phyloP scores from a whole-genome alignment of 1,140 invertebrate species.

The Zaprionus vittiger region DNA sequence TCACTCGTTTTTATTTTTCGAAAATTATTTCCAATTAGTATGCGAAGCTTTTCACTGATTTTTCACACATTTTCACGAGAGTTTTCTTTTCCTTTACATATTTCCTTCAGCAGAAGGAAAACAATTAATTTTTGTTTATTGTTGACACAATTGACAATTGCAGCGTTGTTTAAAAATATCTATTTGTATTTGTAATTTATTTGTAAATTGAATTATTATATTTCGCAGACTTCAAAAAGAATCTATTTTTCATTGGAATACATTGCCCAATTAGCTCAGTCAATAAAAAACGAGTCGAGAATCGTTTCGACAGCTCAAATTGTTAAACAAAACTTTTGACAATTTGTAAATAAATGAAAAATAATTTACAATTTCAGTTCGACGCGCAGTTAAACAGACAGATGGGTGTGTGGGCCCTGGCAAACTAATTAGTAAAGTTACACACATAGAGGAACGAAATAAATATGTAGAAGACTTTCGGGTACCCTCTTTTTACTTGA shows the following conservation, averaged over 20 bases:
- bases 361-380: conserved; percentile 54
- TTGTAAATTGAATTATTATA: not conserved
- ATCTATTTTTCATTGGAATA: not conserved
- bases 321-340: conserved; percentile 55
- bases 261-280: conserved; percentile 15
- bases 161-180: conserved; percentile 10
- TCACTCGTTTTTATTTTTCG: conserved; percentile 28
- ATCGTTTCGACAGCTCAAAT: conserved; percentile 17
- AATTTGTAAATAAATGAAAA: conserved; percentile 74
- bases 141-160: conserved; percentile 36
- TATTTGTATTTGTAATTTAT: not conserved
- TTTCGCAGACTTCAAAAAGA: not conserved
- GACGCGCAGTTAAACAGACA: conserved; percentile 24
- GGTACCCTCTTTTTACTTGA: not conserved
- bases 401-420: conserved; percentile 37
- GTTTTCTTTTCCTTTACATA: conserved; percentile 32
- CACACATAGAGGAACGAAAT: conserved; percentile 41
- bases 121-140: not conserved
- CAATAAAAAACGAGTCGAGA: conserved; percentile 19
- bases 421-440: conserved; percentile 68
- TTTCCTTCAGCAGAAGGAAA: not conserved
- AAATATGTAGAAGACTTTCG: not conserved
- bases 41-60: conserved; percentile 48
- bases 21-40: conserved; percentile 47
- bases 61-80: conserved; percentile 44